Evolutionary conservation across 2,888 invertebrate species (phyloP), one percentile per base, ranked within the genome.

Genomic region (Atherix ibis): DNA sequence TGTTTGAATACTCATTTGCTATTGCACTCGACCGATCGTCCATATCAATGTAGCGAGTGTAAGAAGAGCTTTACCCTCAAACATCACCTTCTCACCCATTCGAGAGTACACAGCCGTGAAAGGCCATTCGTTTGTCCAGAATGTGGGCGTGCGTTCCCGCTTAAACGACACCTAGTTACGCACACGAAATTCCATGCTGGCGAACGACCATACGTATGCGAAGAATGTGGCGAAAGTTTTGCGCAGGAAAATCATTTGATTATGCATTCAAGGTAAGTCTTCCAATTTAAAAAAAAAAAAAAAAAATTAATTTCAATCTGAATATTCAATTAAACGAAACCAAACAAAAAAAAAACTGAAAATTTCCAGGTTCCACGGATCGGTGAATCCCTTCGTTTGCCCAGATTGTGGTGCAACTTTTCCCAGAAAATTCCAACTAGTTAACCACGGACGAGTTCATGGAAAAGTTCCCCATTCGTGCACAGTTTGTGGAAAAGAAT

Each of bases 351-450:
- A n/a, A n/a, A n/a, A n/a, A n/a, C n/a, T n/a, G n/a, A n/a, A n/a
- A 17, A 31, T 12, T 4, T 12, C 24, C 36, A 58, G 89, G 41
- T 89, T 89, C 63, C 91, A 92, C 62, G 91, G 89, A n/a, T 94
- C 94, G 5, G 75, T 92, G 50, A 85, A 89, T 50, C 94, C 95
- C 9, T 95, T 92, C 64, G 81, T 81, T 46, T 95, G 95, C 60
- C 74, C 78, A 34, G 87, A 87, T 53, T 95, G 95, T 53, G 82
- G 83, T 15, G 77, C 76, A 34, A 80, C 82, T 38, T 84, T 84
- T 63, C 77, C 82, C 37, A 68, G 84, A 41, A 84, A 84, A 67
- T 84, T 84, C 63, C 83, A 84, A 57, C 65, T 84, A 45, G 83
- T 84, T 30, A 82, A 83, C 61, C 84, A 84, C 59, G 81, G 80